Base-by-base conservation (phyloP, 2,888 invertebrate species). In the Athripsodes cinereus region DNA sequence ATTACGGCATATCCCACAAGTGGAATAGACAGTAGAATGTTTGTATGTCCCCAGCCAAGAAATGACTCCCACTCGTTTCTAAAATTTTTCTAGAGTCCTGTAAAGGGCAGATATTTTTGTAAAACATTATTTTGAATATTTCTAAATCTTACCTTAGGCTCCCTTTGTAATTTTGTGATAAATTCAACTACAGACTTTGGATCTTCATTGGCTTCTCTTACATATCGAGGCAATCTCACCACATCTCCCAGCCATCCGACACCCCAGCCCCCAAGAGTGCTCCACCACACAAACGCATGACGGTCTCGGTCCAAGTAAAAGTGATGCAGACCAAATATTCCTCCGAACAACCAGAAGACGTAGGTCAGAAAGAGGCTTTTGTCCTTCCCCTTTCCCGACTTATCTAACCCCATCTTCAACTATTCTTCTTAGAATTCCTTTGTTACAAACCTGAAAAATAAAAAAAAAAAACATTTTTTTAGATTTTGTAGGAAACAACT, bases 261-360 rank as follows among this genome's bases (percentile, higher is more conserved):
- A 0, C 92, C 90, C 66, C 84, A 79, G 2, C 95, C 95, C 1
- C 91, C 95, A 18, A 92, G 74, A 0, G 93, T 92, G 59, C 87
- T 86, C 85, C 91, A 90, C 84, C 91, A 93, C 1, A 95, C 79
- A 69, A 96, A 90, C 0, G 92, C 96, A 67, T 97, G 97, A 20
- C 86, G 81, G 72, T 96, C 93, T 57, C 96, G 80, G 55, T 86
- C 83, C 63, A 97, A 76, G 73, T 97, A 97, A 68, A 96, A 84
- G 70, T 96, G 93, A 73, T 97, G 97, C 3, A 90, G 74, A 0
- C 96, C 96, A 65, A 92, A 86, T 66, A 90, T 73, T 2, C 97
- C 97, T 18, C 93, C 92, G 65, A 92, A 81, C 0, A 94, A 68
- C 96, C 96, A 97, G 44, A 88, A 74, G 1, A 95, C 60, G 69